Percentiles rank a stretch among this genome's conserved stretches.
Conservation (phyloP, 2,888 invertebrate genomes). For the Cheiracanthium punctorium region DNA sequence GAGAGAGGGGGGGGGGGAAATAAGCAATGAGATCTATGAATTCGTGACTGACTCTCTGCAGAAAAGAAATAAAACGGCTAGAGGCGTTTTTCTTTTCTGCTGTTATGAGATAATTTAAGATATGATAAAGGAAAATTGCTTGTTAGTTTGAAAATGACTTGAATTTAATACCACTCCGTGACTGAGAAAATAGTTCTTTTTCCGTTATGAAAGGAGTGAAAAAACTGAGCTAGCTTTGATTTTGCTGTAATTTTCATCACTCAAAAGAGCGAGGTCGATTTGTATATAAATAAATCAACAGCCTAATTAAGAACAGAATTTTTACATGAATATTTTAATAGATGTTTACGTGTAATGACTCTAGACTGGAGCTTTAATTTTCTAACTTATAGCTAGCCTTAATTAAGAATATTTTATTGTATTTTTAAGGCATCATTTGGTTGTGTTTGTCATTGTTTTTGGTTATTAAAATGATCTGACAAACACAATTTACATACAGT, state of each 20-base stretch:
- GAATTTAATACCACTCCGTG: background rate
- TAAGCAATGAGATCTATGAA: background rate
- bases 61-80: background rate
- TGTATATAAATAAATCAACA: background rate
- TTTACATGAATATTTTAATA: too few species aligned
- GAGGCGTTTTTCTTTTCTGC: background rate
- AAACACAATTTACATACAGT: too few species aligned
- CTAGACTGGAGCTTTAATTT: too few species aligned
- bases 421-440: too few species aligned
- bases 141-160: background rate
- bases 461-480: too few species aligned
- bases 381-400: too few species aligned
- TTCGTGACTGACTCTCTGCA: background rate
- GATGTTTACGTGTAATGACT: too few species aligned
- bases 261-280: background rate
- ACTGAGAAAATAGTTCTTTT: background rate
- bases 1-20: background rate
- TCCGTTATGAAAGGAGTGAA: background rate
- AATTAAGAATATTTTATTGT: too few species aligned
- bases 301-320: too few species aligned
- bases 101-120: background rate
- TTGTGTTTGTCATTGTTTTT: too few species aligned
- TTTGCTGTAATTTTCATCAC: background rate
- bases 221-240: background rate
- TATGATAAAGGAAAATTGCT: slow-evolving; percentile 5